Base-by-base conservation (phyloP, 2,888 invertebrate genomes). In the Scotopteryx bipunctaria region DNA sequence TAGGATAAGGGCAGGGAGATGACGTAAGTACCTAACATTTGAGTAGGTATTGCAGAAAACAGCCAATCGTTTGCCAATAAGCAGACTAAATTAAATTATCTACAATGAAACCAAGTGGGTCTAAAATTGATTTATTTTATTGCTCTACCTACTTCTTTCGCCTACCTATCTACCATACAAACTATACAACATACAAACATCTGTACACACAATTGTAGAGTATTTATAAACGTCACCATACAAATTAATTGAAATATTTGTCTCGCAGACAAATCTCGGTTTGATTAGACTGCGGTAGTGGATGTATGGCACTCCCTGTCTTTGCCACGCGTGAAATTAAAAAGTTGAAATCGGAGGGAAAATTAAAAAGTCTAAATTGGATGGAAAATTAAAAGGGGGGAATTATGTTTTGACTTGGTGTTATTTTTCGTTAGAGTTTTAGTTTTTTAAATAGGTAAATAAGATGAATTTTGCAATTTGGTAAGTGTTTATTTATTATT, bases 221-320 rank as follows among this genome's bases (percentile, higher is more conserved):
- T 59, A 56, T 63, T n/a, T 64, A 72, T 73, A 73, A 74, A 76
- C 66, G 61, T 75, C 79, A 76, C 53, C 58, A 60, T 47, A 65
- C 67, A 63, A 81, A 78, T 83, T 85, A 84, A 86, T 87, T 86
- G 84, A 86, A 79, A 76, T 81, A 82, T 77, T 57, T 63, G 60
- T 60, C 45, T 61, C 60, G 35, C 47, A 41, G 61, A 62, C 69
- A 81, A 83, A 83, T 82, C 78, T 78, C 75, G 48, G 76, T 67
- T 69, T 71, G 73, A 71, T 73, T 69, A 73, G 35, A 44, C 41
- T 43, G 54, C 17, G 49, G 51, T 36, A 31, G 54, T 33, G 9
- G 27, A 37, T 31, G 48, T 36, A 14, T 41, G 17, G 13, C 38
- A 33, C 14, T 16, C 11, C 13, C 13, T 5, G 29, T 5, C 21